A percentile compares a stretch with the other conserved stretches of the same genome.
Evolutionary conservation across 2,888 invertebrate genomes (phyloP).

Genomic region (Caenorhabditis virilis): DNA sequence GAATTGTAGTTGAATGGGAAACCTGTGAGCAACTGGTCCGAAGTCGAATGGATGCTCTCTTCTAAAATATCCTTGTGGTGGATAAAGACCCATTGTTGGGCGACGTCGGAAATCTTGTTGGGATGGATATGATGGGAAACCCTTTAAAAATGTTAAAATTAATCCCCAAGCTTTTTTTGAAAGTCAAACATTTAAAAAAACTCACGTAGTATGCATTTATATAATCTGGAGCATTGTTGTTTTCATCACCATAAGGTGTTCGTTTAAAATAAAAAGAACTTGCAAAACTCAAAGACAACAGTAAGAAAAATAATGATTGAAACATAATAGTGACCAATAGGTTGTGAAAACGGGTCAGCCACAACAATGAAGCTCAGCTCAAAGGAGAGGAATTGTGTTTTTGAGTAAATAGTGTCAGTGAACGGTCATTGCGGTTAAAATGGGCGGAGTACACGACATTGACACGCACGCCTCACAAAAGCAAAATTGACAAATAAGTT

Average conservation of each 20-base stretch:
- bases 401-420: no score
- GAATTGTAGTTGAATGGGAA: background rate
- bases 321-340: no score
- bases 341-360: no score
- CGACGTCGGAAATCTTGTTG: constrained; percentile 16
- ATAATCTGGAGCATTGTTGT: constrained; percentile 16
- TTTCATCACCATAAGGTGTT: constrained; percentile 23
- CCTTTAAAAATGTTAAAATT: constrained; percentile 6
- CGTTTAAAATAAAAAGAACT: constrained; percentile 4
- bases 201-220: constrained; percentile 23
- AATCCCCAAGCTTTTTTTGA: background rate
- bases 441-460: no score
- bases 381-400: no score
- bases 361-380: no score
- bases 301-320: no score
- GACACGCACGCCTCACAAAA: no score
- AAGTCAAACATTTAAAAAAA: background rate
- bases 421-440: no score
- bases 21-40: constrained; percentile 28
- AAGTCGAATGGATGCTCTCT: constrained; percentile 33
- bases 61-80: constrained; percentile 18
- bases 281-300: no score
- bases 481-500: no score
- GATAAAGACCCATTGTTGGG: constrained; percentile 24
- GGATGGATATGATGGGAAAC: constrained; percentile 19